Percentiles rank a stretch among this genome's conserved stretches.
Evolutionary conservation across 1,140 invertebrate species (phyloP).

Genomic region (Ephestia elutella): DNA sequence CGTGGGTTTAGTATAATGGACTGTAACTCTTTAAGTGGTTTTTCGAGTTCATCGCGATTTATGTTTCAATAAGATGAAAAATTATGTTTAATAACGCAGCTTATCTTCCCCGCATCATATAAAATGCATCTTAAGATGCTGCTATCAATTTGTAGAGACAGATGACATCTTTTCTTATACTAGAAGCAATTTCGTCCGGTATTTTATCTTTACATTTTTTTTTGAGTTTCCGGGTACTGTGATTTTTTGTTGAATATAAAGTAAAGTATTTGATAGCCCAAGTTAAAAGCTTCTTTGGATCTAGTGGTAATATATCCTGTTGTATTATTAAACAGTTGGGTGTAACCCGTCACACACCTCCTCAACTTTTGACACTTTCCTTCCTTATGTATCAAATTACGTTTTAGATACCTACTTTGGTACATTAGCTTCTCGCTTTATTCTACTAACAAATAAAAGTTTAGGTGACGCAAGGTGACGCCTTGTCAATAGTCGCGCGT

Average conservation of each 20-base stretch:
- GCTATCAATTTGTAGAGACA: constrained; percentile 18
- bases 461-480: constrained; percentile 35
- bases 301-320: constrained; percentile 11
- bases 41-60: constrained; percentile 49
- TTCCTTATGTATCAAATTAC: constrained; percentile 10
- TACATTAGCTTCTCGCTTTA: constrained; percentile 13
- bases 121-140: constrained; percentile 27
- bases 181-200: constrained; percentile 1
- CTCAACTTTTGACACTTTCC: constrained; percentile 19
- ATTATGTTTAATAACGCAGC: constrained; percentile 35
- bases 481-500: constrained; percentile 40
- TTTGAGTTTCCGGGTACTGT: not conserved
- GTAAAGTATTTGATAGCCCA: not conserved
- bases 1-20: constrained; percentile 46
- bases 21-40: constrained; percentile 50
- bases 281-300: too few species aligned
- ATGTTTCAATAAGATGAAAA: constrained; percentile 43
- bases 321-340: constrained; percentile 22
- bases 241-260: not conserved
- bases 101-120: constrained; percentile 34
- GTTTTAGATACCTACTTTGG: not conserved
- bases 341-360: constrained; percentile 23
- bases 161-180: constrained; percentile 13
- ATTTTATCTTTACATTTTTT: not conserved
- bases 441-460: constrained; percentile 22